phyloP scores from a whole-genome alignment of 2,797 vertebrate genomes.

The Semaprochilodus insignis region DNA sequence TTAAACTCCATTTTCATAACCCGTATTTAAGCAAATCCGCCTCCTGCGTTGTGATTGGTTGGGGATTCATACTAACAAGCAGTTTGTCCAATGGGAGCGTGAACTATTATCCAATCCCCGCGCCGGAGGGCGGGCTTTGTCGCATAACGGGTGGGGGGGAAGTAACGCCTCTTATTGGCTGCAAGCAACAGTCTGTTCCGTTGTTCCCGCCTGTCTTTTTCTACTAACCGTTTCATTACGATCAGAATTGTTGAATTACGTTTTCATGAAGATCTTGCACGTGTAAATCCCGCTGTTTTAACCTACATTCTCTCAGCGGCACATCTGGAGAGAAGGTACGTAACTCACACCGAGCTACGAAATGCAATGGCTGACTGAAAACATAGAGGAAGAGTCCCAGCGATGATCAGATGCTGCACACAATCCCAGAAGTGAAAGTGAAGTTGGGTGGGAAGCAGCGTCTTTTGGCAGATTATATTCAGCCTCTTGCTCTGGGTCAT shows the following conservation, averaged over 20 bases:
- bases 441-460: not conserved
- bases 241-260: slow-evolving; percentile 2
- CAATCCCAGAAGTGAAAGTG: slow-evolving; percentile 14
- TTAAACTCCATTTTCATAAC: not conserved
- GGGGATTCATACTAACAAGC: not conserved
- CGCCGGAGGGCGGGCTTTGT: not conserved
- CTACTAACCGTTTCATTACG: slow-evolving; percentile 34
- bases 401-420: not conserved
- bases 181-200: slow-evolving; percentile 26
- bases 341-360: not conserved
- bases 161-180: slow-evolving; percentile 22
- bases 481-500: not conserved
- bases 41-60: not conserved
- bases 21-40: not conserved
- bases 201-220: slow-evolving; percentile 25
- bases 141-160: not conserved
- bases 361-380: slow-evolving; percentile 38
- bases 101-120: not conserved
- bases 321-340: slow-evolving; percentile 32
- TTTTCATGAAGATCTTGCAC: not conserved
- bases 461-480: not conserved
- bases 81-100: not conserved
- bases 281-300: not conserved
- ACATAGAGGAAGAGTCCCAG: not conserved
- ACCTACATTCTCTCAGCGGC: not conserved